Conservation (phyloP, 2,113 vertebrate genomes). For the Raja brachyura region DNA sequence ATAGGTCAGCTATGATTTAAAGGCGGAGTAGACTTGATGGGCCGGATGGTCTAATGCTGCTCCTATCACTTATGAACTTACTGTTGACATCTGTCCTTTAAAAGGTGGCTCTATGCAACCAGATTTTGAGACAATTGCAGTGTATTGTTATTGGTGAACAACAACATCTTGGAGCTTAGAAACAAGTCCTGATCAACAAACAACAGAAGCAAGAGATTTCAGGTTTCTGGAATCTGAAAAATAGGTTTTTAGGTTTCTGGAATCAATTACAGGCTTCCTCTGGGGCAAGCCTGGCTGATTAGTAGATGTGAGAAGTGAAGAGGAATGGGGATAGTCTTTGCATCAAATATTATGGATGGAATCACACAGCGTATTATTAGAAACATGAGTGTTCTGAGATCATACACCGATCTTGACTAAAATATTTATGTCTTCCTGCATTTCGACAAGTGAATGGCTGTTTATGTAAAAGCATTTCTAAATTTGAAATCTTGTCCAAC, state of each 20-base stretch:
- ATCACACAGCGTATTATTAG: background rate
- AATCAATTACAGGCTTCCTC: background rate
- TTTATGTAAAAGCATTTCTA: background rate
- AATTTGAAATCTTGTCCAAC: background rate
- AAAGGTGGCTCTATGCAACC: too few relatives aligned
- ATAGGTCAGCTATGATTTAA: too few relatives aligned
- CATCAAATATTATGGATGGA: background rate
- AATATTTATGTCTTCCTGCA: background rate
- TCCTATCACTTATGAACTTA: too few relatives aligned
- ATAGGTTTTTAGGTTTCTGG: background rate
- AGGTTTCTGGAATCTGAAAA: background rate
- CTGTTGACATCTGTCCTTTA: too few relatives aligned
- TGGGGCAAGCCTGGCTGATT: background rate
- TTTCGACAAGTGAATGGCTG: background rate
- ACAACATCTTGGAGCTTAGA: background rate
- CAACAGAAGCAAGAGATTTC: background rate
- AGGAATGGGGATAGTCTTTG: background rate
- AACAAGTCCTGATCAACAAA: background rate
- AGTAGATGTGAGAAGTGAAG: background rate
- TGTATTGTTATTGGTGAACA: background rate
- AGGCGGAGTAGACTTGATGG: too few relatives aligned
- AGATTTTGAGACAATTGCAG: too few relatives aligned
- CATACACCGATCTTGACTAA: background rate
- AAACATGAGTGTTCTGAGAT: background rate
- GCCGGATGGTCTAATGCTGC: too few relatives aligned